Conservation (phyloP, 1,140 invertebrate species). For the Drosophila repletoides region DNA sequence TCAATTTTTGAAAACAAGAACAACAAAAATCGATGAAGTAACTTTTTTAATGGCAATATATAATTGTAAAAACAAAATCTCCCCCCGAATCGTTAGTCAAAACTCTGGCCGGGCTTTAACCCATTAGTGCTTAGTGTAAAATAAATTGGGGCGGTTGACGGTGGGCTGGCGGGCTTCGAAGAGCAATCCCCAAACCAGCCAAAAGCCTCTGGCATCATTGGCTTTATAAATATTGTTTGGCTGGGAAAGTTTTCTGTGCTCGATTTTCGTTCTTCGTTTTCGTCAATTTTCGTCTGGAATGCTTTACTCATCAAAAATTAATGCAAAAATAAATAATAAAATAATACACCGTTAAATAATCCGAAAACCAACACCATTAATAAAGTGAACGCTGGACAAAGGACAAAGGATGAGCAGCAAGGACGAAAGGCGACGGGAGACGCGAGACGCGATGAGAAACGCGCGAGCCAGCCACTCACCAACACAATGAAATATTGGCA, state of each 20-base stretch:
- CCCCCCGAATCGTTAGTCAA: too few relatives aligned
- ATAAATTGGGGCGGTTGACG: neutral
- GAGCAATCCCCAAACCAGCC: too few relatives aligned
- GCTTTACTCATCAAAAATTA: constrained; percentile 71
- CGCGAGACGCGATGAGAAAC: neutral
- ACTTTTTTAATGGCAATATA: constrained; percentile 33
- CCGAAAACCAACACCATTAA: constrained; percentile 82
- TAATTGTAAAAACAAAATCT: constrained; percentile 44
- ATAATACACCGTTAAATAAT: constrained; percentile 82
- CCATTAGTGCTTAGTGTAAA: constrained; percentile 23
- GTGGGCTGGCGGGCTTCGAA: neutral
- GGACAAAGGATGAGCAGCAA: neutral
- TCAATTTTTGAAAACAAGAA: constrained; percentile 42
- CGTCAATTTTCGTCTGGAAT: constrained; percentile 23
- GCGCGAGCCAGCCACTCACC: constrained; percentile 41
- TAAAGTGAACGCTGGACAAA: constrained; percentile 56
- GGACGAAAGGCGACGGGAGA: constrained; percentile 1
- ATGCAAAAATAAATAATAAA: constrained; percentile 82
- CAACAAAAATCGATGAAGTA: constrained; percentile 53
- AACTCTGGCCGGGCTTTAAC: constrained; percentile 6
- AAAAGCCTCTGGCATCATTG: constrained; percentile 2
- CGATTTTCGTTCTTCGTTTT: constrained; percentile 5
- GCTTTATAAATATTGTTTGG: constrained; percentile 41
- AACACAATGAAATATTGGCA: constrained; percentile 80
- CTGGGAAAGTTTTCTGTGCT: constrained; percentile 33